Percentiles rank a stretch among this genome's conserved stretches.
phyloP scores from a whole-genome alignment of 2,113 vertebrate species.

The Candoia aspera region DNA sequence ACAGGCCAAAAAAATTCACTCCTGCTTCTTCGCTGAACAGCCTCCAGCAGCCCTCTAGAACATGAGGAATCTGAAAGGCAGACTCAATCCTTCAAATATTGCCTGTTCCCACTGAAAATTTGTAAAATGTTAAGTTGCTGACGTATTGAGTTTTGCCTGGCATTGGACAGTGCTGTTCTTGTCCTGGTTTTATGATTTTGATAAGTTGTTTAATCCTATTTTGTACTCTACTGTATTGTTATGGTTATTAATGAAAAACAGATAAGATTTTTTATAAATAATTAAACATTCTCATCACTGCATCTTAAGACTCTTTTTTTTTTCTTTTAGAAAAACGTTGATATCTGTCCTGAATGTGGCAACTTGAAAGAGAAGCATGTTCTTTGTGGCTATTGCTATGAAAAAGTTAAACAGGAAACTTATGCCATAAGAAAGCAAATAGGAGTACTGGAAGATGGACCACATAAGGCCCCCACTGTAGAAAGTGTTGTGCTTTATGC shows the following conservation, averaged over 20 bases:
- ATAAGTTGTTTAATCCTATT: not conserved
- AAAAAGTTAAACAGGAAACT: constrained; percentile 86
- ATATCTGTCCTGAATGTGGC: constrained; percentile 89
- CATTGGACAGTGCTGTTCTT: not conserved
- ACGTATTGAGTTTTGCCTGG: not conserved
- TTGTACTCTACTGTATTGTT: not conserved
- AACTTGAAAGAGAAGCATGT: constrained; percentile 91
- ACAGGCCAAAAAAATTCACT: not conserved
- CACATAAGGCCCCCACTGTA: constrained; percentile 76
- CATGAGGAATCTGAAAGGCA: not conserved
- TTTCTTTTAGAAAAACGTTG: constrained; percentile 84
- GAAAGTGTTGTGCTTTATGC: constrained; percentile 88
- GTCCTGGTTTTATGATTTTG: not conserved
- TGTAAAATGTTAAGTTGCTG: not conserved
- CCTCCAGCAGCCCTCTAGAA: not conserved
- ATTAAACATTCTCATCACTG: constrained; percentile 4
- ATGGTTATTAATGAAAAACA: not conserved
- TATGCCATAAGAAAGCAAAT: constrained; percentile 81
- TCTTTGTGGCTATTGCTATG: constrained; percentile 91
- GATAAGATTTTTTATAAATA: not conserved
- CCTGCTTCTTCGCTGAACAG: not conserved
- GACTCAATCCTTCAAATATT: not conserved
- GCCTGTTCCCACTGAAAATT: not conserved
- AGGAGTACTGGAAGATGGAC: constrained; percentile 80
- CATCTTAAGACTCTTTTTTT: not conserved